Evolutionary conservation across 2,113 vertebrate species (phyloP).

Genomic region (Cyanistes caeruleus): DNA sequence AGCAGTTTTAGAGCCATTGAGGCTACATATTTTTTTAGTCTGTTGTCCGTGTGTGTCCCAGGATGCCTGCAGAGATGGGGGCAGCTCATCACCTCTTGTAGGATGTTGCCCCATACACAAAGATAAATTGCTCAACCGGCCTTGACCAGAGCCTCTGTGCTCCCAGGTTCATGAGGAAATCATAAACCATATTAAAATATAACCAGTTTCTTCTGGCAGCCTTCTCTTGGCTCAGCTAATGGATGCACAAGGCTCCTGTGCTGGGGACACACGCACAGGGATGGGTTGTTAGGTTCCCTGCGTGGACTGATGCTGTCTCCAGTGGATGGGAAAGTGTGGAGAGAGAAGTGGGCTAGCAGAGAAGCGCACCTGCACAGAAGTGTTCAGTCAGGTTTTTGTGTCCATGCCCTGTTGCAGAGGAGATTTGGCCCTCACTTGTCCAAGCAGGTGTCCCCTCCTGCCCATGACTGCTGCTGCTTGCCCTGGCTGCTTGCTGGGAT

Average conservation of each 20-base stretch:
- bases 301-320: background rate
- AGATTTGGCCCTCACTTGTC: background rate
- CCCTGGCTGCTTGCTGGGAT: background rate
- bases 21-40: background rate
- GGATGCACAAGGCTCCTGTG: background rate
- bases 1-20: background rate
- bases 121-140: background rate
- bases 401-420: rapidly evolving
- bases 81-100: background rate
- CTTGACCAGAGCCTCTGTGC: background rate
- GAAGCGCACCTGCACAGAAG: background rate
- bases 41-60: background rate
- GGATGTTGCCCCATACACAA: background rate
- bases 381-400: background rate
- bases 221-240: background rate
- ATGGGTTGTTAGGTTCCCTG: background rate
- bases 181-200: background rate
- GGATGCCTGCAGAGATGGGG: background rate
- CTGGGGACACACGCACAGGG: background rate
- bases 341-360: background rate
- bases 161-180: background rate
- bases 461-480: background rate
- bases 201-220: background rate
- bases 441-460: background rate
- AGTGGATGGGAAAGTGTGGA: background rate